Base-by-base conservation (phyloP, 2,888 invertebrate species). In the Tachina fera region DNA sequence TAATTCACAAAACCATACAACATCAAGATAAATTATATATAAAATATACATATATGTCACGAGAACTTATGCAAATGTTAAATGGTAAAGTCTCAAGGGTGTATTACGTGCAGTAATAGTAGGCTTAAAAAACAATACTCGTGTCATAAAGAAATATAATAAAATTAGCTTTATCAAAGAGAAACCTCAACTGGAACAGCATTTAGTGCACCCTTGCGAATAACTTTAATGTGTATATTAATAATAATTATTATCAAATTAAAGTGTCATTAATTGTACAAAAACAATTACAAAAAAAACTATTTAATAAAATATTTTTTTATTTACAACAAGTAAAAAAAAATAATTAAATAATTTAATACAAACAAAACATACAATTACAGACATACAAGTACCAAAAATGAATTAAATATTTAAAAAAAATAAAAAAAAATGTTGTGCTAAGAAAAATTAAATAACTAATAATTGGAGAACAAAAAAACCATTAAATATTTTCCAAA, bases 181-280 rank as follows among this genome's bases (percentile, higher is more conserved):
- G 31, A 31, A 31, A 5, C 31, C 31, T 31, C 31, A 31, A 31
- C 5, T 31, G 5, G 6, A 31, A 31, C 31, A 31, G 31, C 31
- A 31, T 31, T 31, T 31, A 31, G 31, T 31, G 6, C 31, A 31
- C 31, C 31, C 31, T 31, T 31, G 31, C 6, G 31, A 31, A 6
- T 31, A 31, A 31, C 31, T 31, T 31, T 58, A n/a, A 68, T 65
- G 16, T n/a, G 60, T 22, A 19, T 19, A 79, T 39, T 56, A 63
- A 56, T 14, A 47, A 68, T 61, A 61, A 78, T 16, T 60, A 45
- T 47, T 47, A 41, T 41, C 5, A 53, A 60, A 56, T 61, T 41
- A 10, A 78, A 22, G 31, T 80, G 83, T 88, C 84, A 88, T 87
- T 84, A 84, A 79, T 85, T 87, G 79, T 78, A 83, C 65, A 88